Conservation (phyloP, 2,888 invertebrate genomes). For the Choristoneura rosaceana region DNA sequence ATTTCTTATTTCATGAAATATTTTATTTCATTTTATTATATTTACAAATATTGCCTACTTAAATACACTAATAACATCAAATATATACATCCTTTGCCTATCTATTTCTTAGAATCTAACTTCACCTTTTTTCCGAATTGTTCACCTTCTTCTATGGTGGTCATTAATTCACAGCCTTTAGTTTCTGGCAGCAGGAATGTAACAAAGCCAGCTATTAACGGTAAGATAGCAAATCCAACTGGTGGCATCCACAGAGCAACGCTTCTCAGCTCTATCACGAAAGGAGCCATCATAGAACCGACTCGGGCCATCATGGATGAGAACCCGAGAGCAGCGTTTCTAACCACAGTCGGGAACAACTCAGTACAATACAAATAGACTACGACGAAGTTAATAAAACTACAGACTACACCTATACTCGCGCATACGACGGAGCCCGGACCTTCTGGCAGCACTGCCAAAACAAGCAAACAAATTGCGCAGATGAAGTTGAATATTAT, state of each 20-base stretch:
- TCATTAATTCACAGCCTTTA: conserved; percentile 89
- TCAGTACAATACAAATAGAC: conserved; percentile 95
- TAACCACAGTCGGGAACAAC: conserved; percentile 94
- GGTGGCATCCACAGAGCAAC: conserved; percentile 88
- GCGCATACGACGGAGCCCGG: conserved; percentile 86
- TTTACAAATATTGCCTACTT: background rate
- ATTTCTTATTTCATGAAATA: no score
- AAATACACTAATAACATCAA: background rate
- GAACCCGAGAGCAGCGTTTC: conserved; percentile 94
- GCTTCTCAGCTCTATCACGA: conserved; percentile 87
- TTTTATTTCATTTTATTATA: background rate
- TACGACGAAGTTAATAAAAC: conserved; percentile 93
- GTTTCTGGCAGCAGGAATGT: conserved; percentile 91
- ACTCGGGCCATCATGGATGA: conserved; percentile 95
- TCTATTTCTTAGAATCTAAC: conserved; percentile 31
- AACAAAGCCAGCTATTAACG: conserved; percentile 84
- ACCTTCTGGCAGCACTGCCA: conserved; percentile 83
- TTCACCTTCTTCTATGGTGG: conserved; percentile 93
- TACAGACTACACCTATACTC: conserved; percentile 90
- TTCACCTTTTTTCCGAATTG: conserved; percentile 69
- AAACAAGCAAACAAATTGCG: conserved; percentile 85
- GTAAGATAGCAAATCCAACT: conserved; percentile 88
- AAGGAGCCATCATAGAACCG: conserved; percentile 94
- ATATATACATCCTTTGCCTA: background rate
- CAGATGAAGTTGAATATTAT: conserved; percentile 87